Base-by-base conservation (phyloP, 2,888 invertebrate species). In the Noctua pronuba region DNA sequence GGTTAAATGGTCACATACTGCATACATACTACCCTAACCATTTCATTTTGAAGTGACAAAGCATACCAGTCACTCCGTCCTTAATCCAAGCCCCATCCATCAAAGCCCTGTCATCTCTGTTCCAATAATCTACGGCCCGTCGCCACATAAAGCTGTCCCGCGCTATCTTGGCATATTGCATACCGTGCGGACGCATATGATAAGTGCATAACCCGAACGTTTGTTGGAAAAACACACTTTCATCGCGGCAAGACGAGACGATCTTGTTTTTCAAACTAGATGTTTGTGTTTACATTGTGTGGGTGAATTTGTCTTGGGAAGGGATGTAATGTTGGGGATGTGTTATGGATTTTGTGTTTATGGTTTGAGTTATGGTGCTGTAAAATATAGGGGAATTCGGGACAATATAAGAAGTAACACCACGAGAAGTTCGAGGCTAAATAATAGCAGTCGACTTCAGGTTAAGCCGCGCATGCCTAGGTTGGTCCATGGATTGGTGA, bases 131-230 rank as follows among this genome's bases (percentile, higher is more conserved):
- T 88, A 69, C 38, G 79, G 77, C 38, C 66, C 83, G 90, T 89
- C 89, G 88, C 90, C 89, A 89, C 92, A 94, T 94, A 94, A 95
- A 94, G 92, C 93, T 93, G 94, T 94, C 94, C 88, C 85, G 75
- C 90, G 89, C 91, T 94, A 94, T 94, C 94, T 94, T 91, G 93
- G 94, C 93, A 93, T 93, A 94, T 93, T 93, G 93, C 92, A 89
- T 88, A 88, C 88, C 94, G 93, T 94, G 93, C 91, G 91, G 88
- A 91, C 93, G 94, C 94, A 93, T 94, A 94, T 92, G 92, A 94
- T 94, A 94, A 94, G 93, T 94, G 93, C 93, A 93, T 93, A 92
- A 92, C 88, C 90, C 90, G 88, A 82, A 86, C 88, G 87, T 85
- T 87, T 87, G 89, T 87, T 79, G 76, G 86, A 88, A 88, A 88